Conservation (phyloP, 2,797 vertebrate species). For the Argentina silus region DNA sequence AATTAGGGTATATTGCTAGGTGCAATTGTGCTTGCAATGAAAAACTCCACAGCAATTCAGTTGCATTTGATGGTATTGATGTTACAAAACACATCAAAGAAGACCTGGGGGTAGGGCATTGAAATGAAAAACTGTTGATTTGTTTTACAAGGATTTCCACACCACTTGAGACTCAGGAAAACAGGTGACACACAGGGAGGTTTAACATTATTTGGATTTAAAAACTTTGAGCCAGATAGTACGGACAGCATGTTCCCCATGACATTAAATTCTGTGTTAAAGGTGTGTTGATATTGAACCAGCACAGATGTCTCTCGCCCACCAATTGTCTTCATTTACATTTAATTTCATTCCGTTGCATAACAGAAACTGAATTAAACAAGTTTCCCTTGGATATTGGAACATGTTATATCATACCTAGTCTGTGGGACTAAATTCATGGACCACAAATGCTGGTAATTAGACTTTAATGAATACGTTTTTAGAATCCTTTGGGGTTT, state of each 20-base stretch:
- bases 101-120: background rate
- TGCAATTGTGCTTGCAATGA: background rate
- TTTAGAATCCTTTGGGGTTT: constrained; percentile 3
- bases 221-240: no score
- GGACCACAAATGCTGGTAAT: background rate
- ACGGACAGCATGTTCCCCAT: background rate
- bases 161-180: no score
- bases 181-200: no score
- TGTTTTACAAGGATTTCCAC: no score
- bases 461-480: constrained; percentile 1
- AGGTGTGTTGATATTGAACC: background rate
- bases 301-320: background rate
- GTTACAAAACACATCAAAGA: background rate
- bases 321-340: background rate
- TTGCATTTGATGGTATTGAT: background rate
- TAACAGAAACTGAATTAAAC: background rate
- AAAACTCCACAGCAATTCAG: background rate
- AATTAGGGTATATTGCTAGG: background rate
- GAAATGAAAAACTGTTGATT: no score
- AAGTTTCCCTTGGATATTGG: background rate
- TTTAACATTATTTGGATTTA: no score
- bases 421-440: constrained; percentile 1
- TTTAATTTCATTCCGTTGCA: background rate
- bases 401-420: background rate
- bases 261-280: background rate